phyloP scores from a whole-genome alignment of 2,113 vertebrate species.

The Psilopsiagon aurifrons region DNA sequence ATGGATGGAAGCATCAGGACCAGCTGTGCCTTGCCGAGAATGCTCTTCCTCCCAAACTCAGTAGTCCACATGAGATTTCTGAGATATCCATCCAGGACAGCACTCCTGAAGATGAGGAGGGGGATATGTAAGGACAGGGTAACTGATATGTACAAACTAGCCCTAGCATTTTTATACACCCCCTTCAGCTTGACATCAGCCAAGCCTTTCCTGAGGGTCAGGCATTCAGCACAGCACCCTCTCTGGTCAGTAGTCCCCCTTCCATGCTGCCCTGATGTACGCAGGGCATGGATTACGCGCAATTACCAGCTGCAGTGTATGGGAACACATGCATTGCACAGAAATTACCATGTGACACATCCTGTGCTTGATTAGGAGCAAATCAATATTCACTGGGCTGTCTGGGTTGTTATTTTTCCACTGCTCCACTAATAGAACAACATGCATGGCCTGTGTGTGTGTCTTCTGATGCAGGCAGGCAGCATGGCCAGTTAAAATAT shows the following conservation, averaged over 20 bases:
- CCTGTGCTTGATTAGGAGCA: background rate
- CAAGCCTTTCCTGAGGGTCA: background rate
- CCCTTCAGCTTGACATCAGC: background rate
- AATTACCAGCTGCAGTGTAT: background rate
- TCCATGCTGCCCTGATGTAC: background rate
- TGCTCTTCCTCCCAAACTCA: background rate
- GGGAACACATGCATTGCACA: background rate
- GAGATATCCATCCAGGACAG: background rate
- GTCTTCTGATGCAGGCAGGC: background rate
- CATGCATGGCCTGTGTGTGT: background rate
- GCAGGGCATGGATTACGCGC: background rate
- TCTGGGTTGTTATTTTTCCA: background rate
- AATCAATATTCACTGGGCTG: background rate
- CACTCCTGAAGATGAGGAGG: background rate
- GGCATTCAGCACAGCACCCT: background rate
- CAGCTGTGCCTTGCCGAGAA: accelerated
- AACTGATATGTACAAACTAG: background rate
- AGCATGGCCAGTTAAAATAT: background rate
- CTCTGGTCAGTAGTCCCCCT: background rate
- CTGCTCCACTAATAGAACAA: background rate
- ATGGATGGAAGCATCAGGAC: background rate
- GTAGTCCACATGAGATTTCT: accelerated
- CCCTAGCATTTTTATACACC: background rate
- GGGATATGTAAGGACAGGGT: background rate
- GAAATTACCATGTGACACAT: background rate